A percentile compares a stretch with the other conserved stretches of the same genome.
These are phyloP conservation scores for Dicentrarchus labrax DNA, from an alignment of 2,113 vertebrate species.

Conservation along the genomic window DNA sequence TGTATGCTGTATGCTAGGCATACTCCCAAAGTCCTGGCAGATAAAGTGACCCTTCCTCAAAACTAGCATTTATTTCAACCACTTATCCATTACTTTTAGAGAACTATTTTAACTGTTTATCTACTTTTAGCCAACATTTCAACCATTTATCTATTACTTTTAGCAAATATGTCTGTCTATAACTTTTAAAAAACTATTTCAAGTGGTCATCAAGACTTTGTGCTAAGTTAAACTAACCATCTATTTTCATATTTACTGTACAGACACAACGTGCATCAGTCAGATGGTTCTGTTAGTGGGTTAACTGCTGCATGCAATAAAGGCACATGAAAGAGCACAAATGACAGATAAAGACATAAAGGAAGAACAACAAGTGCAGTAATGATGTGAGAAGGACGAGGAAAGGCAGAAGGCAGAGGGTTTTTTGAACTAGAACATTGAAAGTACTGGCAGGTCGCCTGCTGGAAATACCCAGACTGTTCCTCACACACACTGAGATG, in stretches of 20 bases:
- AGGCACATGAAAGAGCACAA: background rate
- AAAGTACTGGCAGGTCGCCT: slow-evolving; percentile 64
- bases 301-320: accelerated
- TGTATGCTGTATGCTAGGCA: background rate
- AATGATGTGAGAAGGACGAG: slow-evolving; percentile 27
- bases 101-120: background rate
- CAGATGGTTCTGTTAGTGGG: background rate
- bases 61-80: background rate
- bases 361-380: background rate
- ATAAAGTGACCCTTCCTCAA: background rate
- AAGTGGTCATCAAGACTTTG: background rate
- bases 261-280: background rate
- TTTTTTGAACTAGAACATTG: slow-evolving; percentile 49
- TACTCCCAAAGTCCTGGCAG: background rate
- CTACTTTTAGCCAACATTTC: background rate
- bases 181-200: background rate
- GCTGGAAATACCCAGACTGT: slow-evolving; percentile 75
- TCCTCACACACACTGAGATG: slow-evolving; percentile 65
- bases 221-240: background rate
- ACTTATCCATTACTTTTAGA: background rate
- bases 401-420: slow-evolving; percentile 53
- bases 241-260: no score
- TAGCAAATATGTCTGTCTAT: no score
- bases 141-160: background rate
- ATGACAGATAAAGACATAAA: background rate